These are phyloP conservation scores for Oryzias curvinotus DNA, from an alignment of 2,113 vertebrate species.

Conservation along the genomic window DNA sequence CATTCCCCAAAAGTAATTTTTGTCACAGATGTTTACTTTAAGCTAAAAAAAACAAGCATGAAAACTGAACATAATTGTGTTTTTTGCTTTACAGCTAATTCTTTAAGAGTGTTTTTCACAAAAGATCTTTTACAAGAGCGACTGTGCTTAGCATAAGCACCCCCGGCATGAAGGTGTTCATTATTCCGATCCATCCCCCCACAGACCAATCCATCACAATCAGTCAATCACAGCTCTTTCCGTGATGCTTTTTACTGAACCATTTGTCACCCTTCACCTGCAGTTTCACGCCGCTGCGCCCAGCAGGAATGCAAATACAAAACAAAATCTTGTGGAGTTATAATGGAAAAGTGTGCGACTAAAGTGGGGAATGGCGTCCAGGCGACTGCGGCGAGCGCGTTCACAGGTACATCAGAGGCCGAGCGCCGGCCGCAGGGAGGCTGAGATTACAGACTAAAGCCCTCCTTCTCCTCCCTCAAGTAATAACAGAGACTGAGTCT, in stretches of 20 bases:
- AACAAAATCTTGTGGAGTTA: constrained; percentile 37
- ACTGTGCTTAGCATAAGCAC: constrained; percentile 35
- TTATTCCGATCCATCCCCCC: constrained; percentile 52
- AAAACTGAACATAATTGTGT: constrained; percentile 6
- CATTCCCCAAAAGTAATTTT: too few relatives aligned
- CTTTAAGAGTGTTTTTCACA: constrained; percentile 38
- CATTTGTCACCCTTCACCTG: constrained; percentile 57
- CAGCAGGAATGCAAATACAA: constrained; percentile 44
- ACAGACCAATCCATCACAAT: constrained; percentile 55
- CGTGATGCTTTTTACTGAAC: constrained; percentile 58
- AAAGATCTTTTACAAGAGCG: constrained; percentile 29
- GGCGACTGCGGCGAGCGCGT: constrained; percentile 29
- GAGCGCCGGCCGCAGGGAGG: constrained; percentile 52
- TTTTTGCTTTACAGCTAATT: constrained; percentile 23
- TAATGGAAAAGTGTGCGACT: constrained; percentile 48
- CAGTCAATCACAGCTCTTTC: constrained; percentile 63
- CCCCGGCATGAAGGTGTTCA: constrained; percentile 49
- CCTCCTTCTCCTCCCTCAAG: constrained; percentile 70
- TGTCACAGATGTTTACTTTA: too few relatives aligned
- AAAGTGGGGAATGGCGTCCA: constrained; percentile 56
- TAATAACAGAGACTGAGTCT: constrained; percentile 75
- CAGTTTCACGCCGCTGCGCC: constrained; percentile 14
- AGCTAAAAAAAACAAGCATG: too few relatives aligned
- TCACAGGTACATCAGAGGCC: constrained; percentile 42
- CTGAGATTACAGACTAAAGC: constrained; percentile 67